Base-by-base conservation (phyloP, 2,888 invertebrate species). In the Melanostoma scalare region DNA sequence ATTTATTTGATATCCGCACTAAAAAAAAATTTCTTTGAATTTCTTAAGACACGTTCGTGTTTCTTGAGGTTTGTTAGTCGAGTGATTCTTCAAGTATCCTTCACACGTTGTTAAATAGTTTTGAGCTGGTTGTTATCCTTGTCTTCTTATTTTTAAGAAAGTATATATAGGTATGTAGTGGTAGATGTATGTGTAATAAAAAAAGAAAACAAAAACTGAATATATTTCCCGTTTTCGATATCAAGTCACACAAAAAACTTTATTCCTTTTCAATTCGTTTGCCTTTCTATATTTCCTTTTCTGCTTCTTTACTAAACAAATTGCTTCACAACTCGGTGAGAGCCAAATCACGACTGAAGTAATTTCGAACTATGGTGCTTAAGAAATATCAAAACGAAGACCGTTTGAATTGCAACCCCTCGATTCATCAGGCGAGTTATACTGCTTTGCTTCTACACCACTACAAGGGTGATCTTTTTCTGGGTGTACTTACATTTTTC, bases 281-380 rank as follows among this genome's bases (percentile, higher is more conserved):
- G 61, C 48, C 46, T 72, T 71, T 53, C 46, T 44, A 0, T 20
- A 20, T 20, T 20, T 20, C 20, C 20, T 20, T 20, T 20, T 20
- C 20, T 20, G 20, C 20, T 20, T 20, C 20, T 20, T 20, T 20
- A 48, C 40, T 42, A 30, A 38, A 42, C 35, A 3, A 56, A 79
- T 20, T 75, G 75, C 71, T 84, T 79, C 84, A 78, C 84, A 84
- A 84, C 84, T 84, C 75, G 71, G 69, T 84, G 84, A 90, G 90
- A 89, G 90, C 87, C 90, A 90, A 91, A 91, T 90, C 91, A 91
- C 90, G 89, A 91, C 90, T 91, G 91, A 89, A 89, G 89, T 88
- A 88, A 89, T 90, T 89, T 88, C 33, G 67, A 44, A 71, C 79
- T 74, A 75, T 79, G 78, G 84, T 84, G 74, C 79, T 79, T 71